Evolutionary conservation across 2,113 vertebrate genomes (phyloP), one percentile per base, ranked within the genome.

Genomic region (Puffinus mauretanicus): DNA sequence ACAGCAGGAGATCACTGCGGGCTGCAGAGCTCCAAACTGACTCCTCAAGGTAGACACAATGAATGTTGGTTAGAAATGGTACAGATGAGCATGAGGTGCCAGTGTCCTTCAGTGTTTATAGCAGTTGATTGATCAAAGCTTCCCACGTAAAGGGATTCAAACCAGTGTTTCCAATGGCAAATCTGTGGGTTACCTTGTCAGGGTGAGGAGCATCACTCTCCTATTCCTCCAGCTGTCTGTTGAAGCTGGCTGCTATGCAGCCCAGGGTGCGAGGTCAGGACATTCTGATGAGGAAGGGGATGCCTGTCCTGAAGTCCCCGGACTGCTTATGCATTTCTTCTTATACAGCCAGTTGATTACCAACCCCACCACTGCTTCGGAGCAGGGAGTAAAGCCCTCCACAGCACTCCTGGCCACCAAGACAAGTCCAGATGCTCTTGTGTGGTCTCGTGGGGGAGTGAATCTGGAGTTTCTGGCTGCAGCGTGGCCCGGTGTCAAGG

Each of bases 351-450:
- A 8, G 13, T 25, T 73, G 60, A 42, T 65, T 52, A 10, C 30
- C 40, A 66, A 0, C 20, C 13, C 25, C 1, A 0, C 36, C 30
- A 4, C 52, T 46, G 27, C 66, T 81, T 54, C 16, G 10, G 52
- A 58, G 15, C 12, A 34, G 18, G 36, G 20, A 76, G 16, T 8
- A 9, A 24, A 58, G 36, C 20, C 36, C 27, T 46, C 34, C 2
- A 3, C 11, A 5, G 57, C 54, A 62, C 61, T 30, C 1, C 30
- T 49, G 49, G 44, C 34, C 51, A 25, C 17, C 4, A 6, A 22
- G 27, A 12, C 52, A 3, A 0, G 0, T 47, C 29, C 38, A 27
- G 73, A 42, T 75, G 52, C 1, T 38, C 36, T 49, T 3, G 1
- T 32, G 15, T 5, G 69, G 36, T 85, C 14, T 62, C 1, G 1